Evolutionary conservation across 37 sponge, comb jelly and placozoan species (phyloP).

Genomic region (Bolinopsis microptera): DNA sequence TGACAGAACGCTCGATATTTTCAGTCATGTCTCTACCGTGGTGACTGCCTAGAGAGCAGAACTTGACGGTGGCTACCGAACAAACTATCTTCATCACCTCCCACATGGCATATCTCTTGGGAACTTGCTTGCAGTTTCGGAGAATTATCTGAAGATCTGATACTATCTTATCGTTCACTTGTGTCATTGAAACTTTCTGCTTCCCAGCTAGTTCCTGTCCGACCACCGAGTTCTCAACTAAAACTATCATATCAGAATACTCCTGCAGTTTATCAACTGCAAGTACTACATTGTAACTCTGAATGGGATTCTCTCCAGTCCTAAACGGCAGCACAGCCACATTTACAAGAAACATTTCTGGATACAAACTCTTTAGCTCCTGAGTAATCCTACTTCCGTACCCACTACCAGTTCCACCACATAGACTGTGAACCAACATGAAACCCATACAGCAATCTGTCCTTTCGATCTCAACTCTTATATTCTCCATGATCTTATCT

Average conservation of each 20-base stretch:
- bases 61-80: neutral
- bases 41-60: constrained; percentile 3
- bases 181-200: constrained; percentile 21
- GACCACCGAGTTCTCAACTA: constrained; percentile 57
- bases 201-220: neutral
- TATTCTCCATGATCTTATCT: neutral
- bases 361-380: constrained; percentile 46
- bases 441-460: constrained; percentile 51
- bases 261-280: neutral
- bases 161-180: constrained; percentile 33
- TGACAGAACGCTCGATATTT: neutral
- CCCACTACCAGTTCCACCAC: constrained; percentile 63
- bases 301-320: constrained; percentile 44
- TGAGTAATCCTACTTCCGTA: constrained; percentile 17
- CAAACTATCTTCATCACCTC: constrained; percentile 24
- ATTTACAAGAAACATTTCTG: constrained; percentile 40
- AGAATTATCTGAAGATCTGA: constrained; percentile 34
- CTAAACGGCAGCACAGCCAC: constrained; percentile 37
- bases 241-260: constrained; percentile 43
- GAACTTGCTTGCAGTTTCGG: constrained; percentile 1
- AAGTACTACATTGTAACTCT: constrained; percentile 52
- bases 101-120: constrained; percentile 1
- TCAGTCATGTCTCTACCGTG: neutral
- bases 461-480: neutral
- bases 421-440: constrained; percentile 55